phyloP scores from a whole-genome alignment of 2,888 invertebrate species.

The Meteorus cinctellus region DNA sequence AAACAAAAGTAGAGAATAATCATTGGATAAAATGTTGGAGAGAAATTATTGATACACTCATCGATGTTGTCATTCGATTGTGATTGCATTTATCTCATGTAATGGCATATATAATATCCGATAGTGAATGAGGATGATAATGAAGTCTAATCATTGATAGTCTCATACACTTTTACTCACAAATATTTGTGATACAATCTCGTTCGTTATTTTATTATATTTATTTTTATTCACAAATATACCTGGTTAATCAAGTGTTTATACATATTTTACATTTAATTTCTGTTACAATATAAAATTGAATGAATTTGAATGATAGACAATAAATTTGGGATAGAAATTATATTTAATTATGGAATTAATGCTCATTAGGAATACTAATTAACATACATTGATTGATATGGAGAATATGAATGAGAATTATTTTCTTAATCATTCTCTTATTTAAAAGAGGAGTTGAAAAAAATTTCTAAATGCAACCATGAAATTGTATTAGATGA shows the following conservation, averaged over 20 bases:
- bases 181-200: not conserved
- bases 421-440: not conserved
- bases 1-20: not conserved
- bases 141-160: constrained; percentile 17
- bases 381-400: not conserved
- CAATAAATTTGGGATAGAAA: not conserved
- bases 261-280: too few relatives aligned
- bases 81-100: constrained; percentile 4
- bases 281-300: too few relatives aligned
- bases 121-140: constrained; percentile 36
- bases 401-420: not conserved
- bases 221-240: not conserved
- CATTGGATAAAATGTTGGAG: not conserved
- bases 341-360: not conserved
- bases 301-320: not conserved
- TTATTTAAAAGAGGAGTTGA: not conserved
- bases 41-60: not conserved
- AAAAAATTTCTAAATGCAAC: not conserved
- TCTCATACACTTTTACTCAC: not conserved
- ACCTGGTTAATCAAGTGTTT: too few relatives aligned
- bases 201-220: not conserved
- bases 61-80: constrained; percentile 1
- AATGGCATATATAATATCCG: constrained; percentile 1
- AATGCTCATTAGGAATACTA: not conserved
- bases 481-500: not conserved